Evolutionary conservation across 2,888 invertebrate genomes (phyloP).

Genomic region (Diaperis boleti): DNA sequence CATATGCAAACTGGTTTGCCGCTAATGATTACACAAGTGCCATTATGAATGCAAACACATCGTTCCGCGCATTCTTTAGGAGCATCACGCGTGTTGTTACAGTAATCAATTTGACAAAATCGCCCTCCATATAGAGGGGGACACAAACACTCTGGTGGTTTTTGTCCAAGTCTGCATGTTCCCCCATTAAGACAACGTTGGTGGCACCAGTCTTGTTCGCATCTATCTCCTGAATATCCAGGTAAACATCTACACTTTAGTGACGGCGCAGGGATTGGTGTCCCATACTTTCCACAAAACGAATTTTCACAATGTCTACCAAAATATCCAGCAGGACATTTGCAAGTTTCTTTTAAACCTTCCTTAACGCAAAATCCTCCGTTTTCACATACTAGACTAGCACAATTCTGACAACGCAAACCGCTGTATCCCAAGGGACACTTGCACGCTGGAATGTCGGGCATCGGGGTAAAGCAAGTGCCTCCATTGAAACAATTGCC

Average conservation of each 20-base stretch:
- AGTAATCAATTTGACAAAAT: conserved; percentile 69
- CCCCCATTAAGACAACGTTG: conserved; percentile 74
- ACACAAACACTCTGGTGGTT: conserved; percentile 67
- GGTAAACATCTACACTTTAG: conserved; percentile 66
- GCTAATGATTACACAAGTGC: conserved; percentile 67
- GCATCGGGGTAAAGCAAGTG: conserved; percentile 67
- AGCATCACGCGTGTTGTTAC: conserved; percentile 63
- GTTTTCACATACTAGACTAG: conserved; percentile 71
- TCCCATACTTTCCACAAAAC: conserved; percentile 58
- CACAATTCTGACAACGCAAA: conserved; percentile 72
- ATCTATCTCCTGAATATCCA: conserved; percentile 71
- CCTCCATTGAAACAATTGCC: conserved; percentile 73
- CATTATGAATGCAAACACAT: conserved; percentile 55
- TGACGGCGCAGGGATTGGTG: conserved; percentile 51
- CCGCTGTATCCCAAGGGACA: conserved; percentile 70
- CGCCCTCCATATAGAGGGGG: conserved; percentile 65
- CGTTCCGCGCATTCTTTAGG: conserved; percentile 44
- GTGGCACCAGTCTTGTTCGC: conserved; percentile 72
- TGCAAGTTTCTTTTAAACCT: conserved; percentile 66
- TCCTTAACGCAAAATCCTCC: conserved; percentile 71
- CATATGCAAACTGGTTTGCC: conserved; percentile 71
- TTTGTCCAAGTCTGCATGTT: conserved; percentile 61
- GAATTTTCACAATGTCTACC: conserved; percentile 68
- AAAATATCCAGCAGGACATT: conserved; percentile 70
- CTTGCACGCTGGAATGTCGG: conserved; percentile 63